phyloP scores from a whole-genome alignment of 2,113 vertebrate species.

The Abramis brama region DNA sequence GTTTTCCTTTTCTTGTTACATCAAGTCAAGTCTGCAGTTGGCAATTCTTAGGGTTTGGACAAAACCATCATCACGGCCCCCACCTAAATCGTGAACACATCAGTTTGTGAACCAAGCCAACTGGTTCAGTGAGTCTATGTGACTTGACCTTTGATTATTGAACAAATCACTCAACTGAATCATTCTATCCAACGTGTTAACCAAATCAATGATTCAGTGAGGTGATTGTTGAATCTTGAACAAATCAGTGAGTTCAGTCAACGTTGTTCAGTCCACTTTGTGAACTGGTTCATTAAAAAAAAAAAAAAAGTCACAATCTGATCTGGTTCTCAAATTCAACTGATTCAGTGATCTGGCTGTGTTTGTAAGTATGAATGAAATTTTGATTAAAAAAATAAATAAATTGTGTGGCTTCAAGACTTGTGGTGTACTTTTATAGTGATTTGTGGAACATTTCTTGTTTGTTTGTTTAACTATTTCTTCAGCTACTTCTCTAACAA shows the following conservation, averaged over 20 bases:
- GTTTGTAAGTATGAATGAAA: not conserved
- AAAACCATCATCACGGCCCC: not conserved
- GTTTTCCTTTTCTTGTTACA: not conserved
- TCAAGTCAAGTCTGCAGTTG: not conserved
- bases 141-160: not conserved
- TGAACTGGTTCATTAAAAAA: not conserved
- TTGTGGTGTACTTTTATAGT: not conserved
- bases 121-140: not conserved
- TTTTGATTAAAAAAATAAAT: not conserved
- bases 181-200: not conserved
- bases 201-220: not conserved
- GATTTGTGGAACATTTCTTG: not conserved
- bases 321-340: not conserved
- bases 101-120: not conserved
- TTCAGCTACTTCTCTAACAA: slow-evolving; percentile 15
- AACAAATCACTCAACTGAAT: not conserved
- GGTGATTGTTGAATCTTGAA: not conserved
- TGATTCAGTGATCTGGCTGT: not conserved
- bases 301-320: not conserved
- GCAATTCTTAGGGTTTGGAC: not conserved
- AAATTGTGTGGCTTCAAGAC: not conserved
- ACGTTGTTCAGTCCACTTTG: not conserved
- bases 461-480: not conserved
- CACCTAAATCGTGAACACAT: not conserved
- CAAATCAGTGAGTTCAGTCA: not conserved